Evolutionary conservation across 2,888 invertebrate genomes (phyloP), one percentile per base, ranked within the genome.

Genomic region (Nymphalis c-album): DNA sequence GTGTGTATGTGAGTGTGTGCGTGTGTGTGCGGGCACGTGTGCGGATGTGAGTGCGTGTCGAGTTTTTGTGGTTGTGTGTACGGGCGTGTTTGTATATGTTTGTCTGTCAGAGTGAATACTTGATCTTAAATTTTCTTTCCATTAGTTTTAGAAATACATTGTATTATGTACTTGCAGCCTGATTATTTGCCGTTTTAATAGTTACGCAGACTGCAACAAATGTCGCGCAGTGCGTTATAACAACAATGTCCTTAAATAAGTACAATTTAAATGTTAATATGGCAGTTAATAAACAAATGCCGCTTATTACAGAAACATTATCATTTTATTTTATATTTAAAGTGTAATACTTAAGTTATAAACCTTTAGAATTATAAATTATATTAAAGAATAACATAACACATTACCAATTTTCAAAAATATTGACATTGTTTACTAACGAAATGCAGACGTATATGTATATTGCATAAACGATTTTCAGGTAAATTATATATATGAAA

Each of bases 211-310:
- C 22, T 26, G 26, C 22, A 26, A 22, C 20, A 26, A 20, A 51
- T 22, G 13, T 51, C 17, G 13, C 16, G 6, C 20, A 51, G 10
- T 51, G 26, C 26, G 6, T 31, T 31, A 31, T 51, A 51, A 51
- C 13, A 51, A 51, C 13, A 51, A 22, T 51, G 16, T 22, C 22
- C 51, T 51, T 51, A 51, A 47, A 58, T 64, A 65, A 65, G 64
- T 53, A 60, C 51, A 40, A 46, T 26, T 45, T 46, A 2, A 50
- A 50, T 64, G 20, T 10, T 51, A 13, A 51, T 22, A 51, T 31
- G 53, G 31, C 17, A 47, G 45, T 63, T 46, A 46, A 57, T n/a
- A 18, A 48, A 61, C 18, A 18, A 26, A 55, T 31, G 31, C 53
- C 31, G n/a, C 53, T 17, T 55, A 55, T 31, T n/a, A n/a, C 22